Conservation (phyloP, 2,113 vertebrate genomes). For the Rhipidura dahli region DNA sequence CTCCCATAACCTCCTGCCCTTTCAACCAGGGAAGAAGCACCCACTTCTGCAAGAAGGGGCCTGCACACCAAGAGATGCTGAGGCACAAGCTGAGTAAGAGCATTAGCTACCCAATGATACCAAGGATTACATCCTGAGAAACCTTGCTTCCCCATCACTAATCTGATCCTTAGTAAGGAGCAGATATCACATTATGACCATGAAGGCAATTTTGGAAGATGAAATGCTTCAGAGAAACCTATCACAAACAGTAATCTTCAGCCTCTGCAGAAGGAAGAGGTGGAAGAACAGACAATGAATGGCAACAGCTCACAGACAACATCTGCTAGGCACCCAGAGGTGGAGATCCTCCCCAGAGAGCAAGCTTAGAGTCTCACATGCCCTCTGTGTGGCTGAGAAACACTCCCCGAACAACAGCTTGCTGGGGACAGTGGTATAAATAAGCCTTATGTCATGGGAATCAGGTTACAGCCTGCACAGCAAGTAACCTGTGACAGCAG, state of each 20-base stretch:
- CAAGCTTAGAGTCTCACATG: neutral
- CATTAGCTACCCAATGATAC: neutral
- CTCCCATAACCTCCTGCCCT: neutral
- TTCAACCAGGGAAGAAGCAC: neutral
- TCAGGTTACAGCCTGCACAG: constrained; percentile 8
- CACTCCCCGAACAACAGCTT: neutral
- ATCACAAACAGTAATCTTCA: neutral
- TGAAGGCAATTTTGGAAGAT: neutral
- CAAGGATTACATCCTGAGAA: neutral
- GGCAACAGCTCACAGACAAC: neutral
- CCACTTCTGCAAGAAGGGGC: neutral
- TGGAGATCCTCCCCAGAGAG: neutral
- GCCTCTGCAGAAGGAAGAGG: neutral
- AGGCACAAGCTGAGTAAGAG: neutral
- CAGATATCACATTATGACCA: neutral
- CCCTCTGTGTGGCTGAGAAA: neutral
- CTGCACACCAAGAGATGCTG: neutral
- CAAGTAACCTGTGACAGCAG: neutral
- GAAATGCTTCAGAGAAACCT: neutral
- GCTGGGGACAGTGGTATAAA: neutral
- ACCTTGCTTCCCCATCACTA: neutral
- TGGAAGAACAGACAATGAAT: neutral
- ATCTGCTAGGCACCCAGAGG: neutral
- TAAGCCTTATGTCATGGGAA: neutral
- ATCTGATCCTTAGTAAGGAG: neutral